A percentile compares a stretch with the other conserved stretches of the same genome.
These are phyloP conservation scores for Listrodromus nycthemerus DNA, from an alignment of 2,888 invertebrate species.

Conservation along the genomic window DNA sequence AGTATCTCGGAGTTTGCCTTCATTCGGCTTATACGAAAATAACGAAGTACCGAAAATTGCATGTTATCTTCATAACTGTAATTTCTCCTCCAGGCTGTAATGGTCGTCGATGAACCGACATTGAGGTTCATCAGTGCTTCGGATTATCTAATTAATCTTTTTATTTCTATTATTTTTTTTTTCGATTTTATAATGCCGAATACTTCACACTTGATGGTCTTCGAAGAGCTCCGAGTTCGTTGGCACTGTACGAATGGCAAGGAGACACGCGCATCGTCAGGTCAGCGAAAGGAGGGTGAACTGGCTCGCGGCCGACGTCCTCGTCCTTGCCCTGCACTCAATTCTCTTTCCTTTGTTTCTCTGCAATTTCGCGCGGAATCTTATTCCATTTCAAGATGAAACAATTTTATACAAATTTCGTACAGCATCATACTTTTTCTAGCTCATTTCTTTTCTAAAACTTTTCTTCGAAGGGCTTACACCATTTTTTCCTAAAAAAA, in stretches of 20 bases:
- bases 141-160: background rate
- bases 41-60: conserved; percentile 3
- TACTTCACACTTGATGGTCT: conserved; percentile 27
- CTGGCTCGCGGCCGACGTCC: conserved; percentile 45
- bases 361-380: background rate
- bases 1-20: background rate
- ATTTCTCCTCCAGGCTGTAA: background rate
- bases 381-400: background rate
- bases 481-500: too few species aligned
- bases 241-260: conserved; percentile 48
- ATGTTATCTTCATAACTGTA: background rate
- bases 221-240: conserved; percentile 48
- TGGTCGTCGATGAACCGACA: conserved; percentile 2
- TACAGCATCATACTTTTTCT: background rate
- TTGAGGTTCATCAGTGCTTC: conserved; percentile 7
- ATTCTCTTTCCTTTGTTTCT: conserved; percentile 15
- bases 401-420: conserved; percentile 20
- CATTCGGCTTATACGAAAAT: background rate
- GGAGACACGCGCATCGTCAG: conserved; percentile 24
- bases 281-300: conserved; percentile 42
- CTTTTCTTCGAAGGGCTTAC: background rate
- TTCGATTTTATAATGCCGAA: background rate
- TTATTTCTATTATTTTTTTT: background rate
- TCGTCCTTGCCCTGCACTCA: conserved; percentile 61
- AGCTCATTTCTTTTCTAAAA: background rate